These are phyloP conservation scores for Macquaria australasica DNA, from an alignment of 2,113 vertebrate genomes.

Conservation along the genomic window DNA sequence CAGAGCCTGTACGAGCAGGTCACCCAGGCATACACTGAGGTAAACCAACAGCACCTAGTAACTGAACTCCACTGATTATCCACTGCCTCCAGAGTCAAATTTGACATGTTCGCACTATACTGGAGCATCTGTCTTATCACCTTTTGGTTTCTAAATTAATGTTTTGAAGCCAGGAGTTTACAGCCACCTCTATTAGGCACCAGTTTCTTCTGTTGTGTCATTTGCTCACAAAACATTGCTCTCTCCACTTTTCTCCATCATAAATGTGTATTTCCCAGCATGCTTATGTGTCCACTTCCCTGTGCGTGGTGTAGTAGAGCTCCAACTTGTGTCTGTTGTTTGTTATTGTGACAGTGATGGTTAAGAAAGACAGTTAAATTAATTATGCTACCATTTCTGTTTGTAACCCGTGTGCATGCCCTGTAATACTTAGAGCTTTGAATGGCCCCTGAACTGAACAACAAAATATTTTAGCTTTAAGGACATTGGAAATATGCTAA, in stretches of 20 bases:
- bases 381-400: neutral
- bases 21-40: slow-evolving; percentile 98
- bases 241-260: too few relatives aligned
- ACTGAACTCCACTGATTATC: too few relatives aligned
- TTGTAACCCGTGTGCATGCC: neutral
- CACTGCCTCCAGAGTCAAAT: neutral
- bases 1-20: slow-evolving; percentile 98
- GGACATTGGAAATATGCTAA: neutral
- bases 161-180: neutral
- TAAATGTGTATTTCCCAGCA: neutral
- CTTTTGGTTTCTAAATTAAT: neutral
- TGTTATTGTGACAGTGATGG: neutral
- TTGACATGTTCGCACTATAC: neutral
- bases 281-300: neutral
- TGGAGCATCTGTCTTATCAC: neutral
- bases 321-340: neutral
- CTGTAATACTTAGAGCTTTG: neutral
- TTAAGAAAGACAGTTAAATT: too few relatives aligned
- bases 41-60: slow-evolving; percentile 65
- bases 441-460: neutral
- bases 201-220: neutral
- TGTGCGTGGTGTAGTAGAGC: neutral
- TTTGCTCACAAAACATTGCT: neutral
- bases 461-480: neutral
- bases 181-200: neutral